Base-by-base conservation (phyloP, 2,888 invertebrate species). In the Ischnus inquisitorius region DNA sequence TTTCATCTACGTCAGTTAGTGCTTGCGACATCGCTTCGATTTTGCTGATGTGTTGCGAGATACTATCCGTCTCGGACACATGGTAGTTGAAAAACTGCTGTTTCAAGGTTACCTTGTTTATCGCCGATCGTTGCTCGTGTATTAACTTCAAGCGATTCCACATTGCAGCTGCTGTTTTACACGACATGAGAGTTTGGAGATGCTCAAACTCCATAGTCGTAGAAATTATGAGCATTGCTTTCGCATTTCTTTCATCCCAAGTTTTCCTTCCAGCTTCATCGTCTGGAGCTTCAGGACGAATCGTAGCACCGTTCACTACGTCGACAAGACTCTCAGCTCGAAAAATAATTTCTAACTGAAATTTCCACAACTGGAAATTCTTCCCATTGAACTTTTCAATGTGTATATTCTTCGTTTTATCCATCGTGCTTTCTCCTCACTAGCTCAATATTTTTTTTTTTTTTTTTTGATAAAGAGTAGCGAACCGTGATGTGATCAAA, bases 281-380 rank as follows among this genome's bases (percentile, higher is more conserved):
- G 2, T 14, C 25, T 25, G 25, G 3, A 22, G 46, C 14, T 8
- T 0, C n/a, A 25, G 25, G 39, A 39, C 39, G 39, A 19, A 19
- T 19, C 10, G 19, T 10, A 4, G 41, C 46, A n/a, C 46, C 75
- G 19, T 12, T 60, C 3, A 74, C n/a, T 0, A 62, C 16, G n/a
- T 74, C 62, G 2, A 25, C 2, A 8, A 46, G 43, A 19, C 25
- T n/a, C 25, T 62, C 48, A 10, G 43, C 60, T 28, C 34, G 48
- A 43, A 75, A 62, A 22, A 75, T 62, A 1, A 48, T 64, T 12
- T 75, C 48, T 46, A 75, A 22, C 12, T 75, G 75, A 28, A 28
- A 75, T n/a, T 75, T 64, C 64, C 64, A 64, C 22, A 62, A 43
- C 5, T 64, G 64, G n/a, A 62, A 75, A n/a, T 75, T 75, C 34